Evolutionary conservation across 1,140 invertebrate genomes (phyloP).

Genomic region (Rhagoletis pomonella): DNA sequence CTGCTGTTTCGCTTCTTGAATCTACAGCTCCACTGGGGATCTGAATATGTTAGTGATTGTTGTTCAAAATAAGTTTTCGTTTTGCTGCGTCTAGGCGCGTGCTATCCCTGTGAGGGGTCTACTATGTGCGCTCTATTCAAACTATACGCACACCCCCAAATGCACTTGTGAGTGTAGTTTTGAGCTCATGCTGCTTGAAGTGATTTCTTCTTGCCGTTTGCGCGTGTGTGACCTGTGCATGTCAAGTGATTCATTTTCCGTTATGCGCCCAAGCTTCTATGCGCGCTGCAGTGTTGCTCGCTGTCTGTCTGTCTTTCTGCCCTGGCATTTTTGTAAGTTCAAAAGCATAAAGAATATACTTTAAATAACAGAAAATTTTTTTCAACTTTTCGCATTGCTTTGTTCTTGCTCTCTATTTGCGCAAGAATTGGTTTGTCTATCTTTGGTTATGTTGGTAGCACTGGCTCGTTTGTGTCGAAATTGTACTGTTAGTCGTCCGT

Average conservation of each 20-base stretch:
- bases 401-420: neutral
- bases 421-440: neutral
- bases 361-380: slow-evolving; percentile 42
- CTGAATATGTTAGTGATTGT: slow-evolving; percentile 49
- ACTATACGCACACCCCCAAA: neutral
- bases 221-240: slow-evolving; percentile 1
- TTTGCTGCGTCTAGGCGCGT: no score
- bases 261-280: neutral
- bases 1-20: slow-evolving; percentile 41
- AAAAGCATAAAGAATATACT: slow-evolving; percentile 47
- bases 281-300: neutral
- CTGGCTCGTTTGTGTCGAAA: neutral
- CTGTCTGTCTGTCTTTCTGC: neutral
- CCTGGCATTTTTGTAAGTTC: slow-evolving; percentile 35
- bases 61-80: slow-evolving; percentile 32
- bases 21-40: slow-evolving; percentile 49
- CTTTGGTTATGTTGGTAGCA: slow-evolving; percentile 8
- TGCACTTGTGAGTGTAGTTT: neutral
- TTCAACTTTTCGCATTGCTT: slow-evolving; percentile 38
- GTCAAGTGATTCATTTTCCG: slow-evolving; percentile 41
- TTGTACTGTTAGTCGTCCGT: no score
- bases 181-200: slow-evolving; percentile 34
- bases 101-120: slow-evolving; percentile 19
- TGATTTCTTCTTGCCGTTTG: neutral
- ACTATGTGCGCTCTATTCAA: neutral